Base-by-base conservation (phyloP, 2,797 vertebrate species). In the Ceyx erithaca region DNA sequence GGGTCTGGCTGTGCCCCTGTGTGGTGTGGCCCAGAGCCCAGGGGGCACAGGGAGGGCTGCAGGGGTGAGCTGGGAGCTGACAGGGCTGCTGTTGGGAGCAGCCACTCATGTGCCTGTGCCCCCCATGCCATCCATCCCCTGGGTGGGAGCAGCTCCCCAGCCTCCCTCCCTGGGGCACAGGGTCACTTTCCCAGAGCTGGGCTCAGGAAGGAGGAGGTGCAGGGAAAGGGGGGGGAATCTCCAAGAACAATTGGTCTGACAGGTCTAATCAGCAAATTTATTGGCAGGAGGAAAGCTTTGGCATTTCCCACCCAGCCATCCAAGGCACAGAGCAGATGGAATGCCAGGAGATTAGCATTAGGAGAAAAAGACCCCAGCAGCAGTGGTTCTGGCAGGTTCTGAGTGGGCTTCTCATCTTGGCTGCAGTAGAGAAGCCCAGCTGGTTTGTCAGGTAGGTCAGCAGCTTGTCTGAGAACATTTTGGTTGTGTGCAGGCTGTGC, bases 1-100 rank as follows among this genome's bases (percentile, higher is more conserved):
- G 22, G 5, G 58, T 46, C 22, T 9, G 3, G 0, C 1, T 8
- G 12, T 8, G 33, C 16, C 30, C 10, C 4, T 4, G 1, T 1
- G 73, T 41, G 26, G 19, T 6, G 0, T 0, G 8, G 51, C 1
- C 58, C 18, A 1, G 9, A 3, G 4, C 66, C 7, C 59, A 14
- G 6, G 22, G 48, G 26, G 0, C 14, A 33, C 6, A 40, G 37
- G 37, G 37, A 40, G 37, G 37, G 37, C 37, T 40, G 37, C 37
- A 40, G 37, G 37, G 14, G 37, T 40, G 37, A 40, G 37, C 37
- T 40, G 37, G 37, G 37, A 40, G 37, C 37, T 40, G 37, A 40
- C 37, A 40, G 37, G 37, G 37, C 6, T 40, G 37, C 37, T 14
- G 37, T 6, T 7, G 48, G n/a, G 83, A 33, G 1, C 2, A 48